These are phyloP conservation scores for Thalpophila matura DNA, from an alignment of 2,888 invertebrate genomes.

Conservation along the genomic window DNA sequence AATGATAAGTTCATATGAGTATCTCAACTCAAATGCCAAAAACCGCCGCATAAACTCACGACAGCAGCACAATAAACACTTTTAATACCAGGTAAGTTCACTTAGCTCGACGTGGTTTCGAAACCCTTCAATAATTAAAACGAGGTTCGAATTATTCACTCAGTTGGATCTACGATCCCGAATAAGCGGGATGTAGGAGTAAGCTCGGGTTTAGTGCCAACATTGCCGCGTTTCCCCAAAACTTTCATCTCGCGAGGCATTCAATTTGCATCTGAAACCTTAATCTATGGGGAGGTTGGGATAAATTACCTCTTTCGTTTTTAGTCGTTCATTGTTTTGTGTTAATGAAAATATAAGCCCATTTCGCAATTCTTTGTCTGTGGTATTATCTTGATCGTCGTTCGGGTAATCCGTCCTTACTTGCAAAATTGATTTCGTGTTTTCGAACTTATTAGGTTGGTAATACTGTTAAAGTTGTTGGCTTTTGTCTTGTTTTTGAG, in stretches of 20 bases:
- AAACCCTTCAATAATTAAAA: slow-evolving; percentile 77
- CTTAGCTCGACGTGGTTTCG: slow-evolving; percentile 46
- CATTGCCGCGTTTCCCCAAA: slow-evolving; percentile 64
- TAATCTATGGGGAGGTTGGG: slow-evolving; percentile 69
- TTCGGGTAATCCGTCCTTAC: slow-evolving; percentile 61
- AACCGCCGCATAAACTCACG: slow-evolving; percentile 13
- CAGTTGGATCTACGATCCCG: slow-evolving; percentile 64
- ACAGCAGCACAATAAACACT: slow-evolving; percentile 40
- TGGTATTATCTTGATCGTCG: slow-evolving; percentile 63
- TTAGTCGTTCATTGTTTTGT: slow-evolving; percentile 55
- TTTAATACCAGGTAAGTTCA: slow-evolving; percentile 56
- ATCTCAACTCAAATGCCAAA: slow-evolving; percentile 8
- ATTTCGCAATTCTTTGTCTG: slow-evolving; percentile 69
- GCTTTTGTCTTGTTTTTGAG: slow-evolving; percentile 43
- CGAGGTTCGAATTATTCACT: slow-evolving; percentile 75
- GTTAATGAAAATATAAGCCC: slow-evolving; percentile 74
- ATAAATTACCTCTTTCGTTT: slow-evolving; percentile 59
- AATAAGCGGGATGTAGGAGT: slow-evolving; percentile 65
- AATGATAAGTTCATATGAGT: not conserved
- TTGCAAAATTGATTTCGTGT: slow-evolving; percentile 67
- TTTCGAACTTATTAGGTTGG: slow-evolving; percentile 63
- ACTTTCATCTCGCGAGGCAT: slow-evolving; percentile 78
- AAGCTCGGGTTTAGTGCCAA: slow-evolving; percentile 68
- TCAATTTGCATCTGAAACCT: slow-evolving; percentile 83
- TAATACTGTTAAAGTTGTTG: slow-evolving; percentile 47